Conservation (phyloP, 2,888 invertebrate genomes). For the Dusona sp. region DNA sequence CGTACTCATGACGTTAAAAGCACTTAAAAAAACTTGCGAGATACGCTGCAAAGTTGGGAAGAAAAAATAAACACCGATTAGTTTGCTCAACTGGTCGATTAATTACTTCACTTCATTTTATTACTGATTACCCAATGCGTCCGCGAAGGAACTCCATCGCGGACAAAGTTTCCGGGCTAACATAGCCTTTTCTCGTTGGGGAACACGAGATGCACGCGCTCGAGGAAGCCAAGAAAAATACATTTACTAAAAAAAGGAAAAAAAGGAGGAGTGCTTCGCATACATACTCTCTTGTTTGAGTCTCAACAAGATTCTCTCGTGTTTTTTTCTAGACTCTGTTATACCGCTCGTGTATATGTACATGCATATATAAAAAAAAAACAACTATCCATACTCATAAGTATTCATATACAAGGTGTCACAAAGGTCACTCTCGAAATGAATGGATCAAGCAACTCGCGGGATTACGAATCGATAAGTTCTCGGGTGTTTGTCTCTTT, state of each 20-base stretch:
- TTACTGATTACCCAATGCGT: constrained; percentile 18
- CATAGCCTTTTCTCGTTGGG: background rate
- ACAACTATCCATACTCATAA: background rate
- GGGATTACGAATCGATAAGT: background rate
- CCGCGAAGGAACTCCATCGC: constrained; percentile 1
- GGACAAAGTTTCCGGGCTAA: constrained; percentile 30
- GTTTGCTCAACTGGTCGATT: constrained; percentile 5
- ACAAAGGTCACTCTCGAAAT: background rate
- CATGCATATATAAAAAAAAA: background rate
- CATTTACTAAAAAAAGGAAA: constrained; percentile 6
- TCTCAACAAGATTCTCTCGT: constrained; percentile 36
- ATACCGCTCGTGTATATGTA: background rate
- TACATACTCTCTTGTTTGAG: constrained; percentile 33
- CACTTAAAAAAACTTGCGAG: background rate
- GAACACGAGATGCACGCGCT: background rate
- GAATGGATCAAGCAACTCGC: background rate
- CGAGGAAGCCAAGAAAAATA: constrained; percentile 62
- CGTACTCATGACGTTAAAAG: background rate
- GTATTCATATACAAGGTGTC: constrained; percentile 1
- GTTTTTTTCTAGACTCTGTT: constrained; percentile 4
- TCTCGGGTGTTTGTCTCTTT: background rate
- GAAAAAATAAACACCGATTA: background rate
- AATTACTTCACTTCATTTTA: constrained; percentile 21
- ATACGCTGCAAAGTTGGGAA: background rate
- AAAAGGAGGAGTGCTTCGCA: constrained; percentile 35